Evolutionary conservation across 2,888 invertebrate genomes (phyloP).

Genomic region (Erebia palarica): DNA sequence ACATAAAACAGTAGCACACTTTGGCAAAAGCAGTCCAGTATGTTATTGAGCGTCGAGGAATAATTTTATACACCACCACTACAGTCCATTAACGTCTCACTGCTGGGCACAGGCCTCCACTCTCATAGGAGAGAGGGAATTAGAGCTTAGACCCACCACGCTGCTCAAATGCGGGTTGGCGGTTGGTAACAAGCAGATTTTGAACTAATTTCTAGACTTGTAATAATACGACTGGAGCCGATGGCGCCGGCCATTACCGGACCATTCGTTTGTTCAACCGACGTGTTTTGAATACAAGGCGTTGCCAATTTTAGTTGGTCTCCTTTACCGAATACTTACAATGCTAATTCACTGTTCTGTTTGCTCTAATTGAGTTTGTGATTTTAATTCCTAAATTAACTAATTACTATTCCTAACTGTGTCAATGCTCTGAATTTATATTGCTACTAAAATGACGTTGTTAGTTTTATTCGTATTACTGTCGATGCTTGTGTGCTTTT

Average conservation of each 20-base stretch:
- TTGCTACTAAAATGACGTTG: background rate
- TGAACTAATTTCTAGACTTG: slow-evolving; percentile 12
- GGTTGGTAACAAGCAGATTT: background rate
- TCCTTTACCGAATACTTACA: slow-evolving; percentile 7
- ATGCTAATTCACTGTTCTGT: slow-evolving; percentile 4
- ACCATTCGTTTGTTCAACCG: slow-evolving; percentile 33
- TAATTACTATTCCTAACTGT: background rate
- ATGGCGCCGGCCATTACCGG: slow-evolving; percentile 41
- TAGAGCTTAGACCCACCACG: too few relatives aligned
- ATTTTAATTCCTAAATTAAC: slow-evolving; percentile 10
- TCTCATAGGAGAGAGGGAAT: too few relatives aligned
- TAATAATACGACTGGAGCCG: slow-evolving; percentile 23
- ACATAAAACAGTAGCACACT: background rate
- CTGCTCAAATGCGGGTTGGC: too few relatives aligned
- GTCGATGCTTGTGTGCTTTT: background rate
- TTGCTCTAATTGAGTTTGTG: slow-evolving; percentile 27
- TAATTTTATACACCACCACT: background rate
- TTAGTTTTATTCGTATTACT: background rate
- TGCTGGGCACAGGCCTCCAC: too few relatives aligned
- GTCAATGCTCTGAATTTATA: slow-evolving; percentile 2
- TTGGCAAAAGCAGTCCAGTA: background rate
- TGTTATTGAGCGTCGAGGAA: background rate
- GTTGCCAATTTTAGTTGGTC: slow-evolving; percentile 34
- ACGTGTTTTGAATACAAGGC: slow-evolving; percentile 38
- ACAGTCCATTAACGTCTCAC: too few relatives aligned